phyloP scores from a whole-genome alignment of 2,113 vertebrate species.

The Balaenoptera acutorostrata region DNA sequence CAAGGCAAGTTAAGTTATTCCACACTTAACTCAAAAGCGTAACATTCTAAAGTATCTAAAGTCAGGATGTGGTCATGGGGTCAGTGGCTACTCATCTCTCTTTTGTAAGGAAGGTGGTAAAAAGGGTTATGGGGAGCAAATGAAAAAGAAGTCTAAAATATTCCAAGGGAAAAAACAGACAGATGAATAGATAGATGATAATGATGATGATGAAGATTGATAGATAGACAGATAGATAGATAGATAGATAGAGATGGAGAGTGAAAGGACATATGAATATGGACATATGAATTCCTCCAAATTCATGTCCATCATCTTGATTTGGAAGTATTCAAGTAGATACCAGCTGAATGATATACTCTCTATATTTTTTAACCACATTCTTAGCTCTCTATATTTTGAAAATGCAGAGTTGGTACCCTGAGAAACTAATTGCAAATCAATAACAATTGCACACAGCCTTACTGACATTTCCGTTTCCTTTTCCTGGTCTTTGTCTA shows the following conservation, averaged over 20 bases:
- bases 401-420: neutral
- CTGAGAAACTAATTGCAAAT: neutral
- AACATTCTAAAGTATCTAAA: neutral
- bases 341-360: neutral
- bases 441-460: neutral
- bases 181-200: neutral
- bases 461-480: conserved; percentile 24
- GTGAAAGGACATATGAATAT: neutral
- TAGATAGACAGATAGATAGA: no score
- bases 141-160: neutral
- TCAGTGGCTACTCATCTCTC: neutral
- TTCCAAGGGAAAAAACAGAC: neutral
- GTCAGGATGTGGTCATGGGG: neutral
- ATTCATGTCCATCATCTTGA: neutral
- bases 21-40: neutral
- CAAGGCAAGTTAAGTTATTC: neutral
- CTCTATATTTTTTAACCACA: neutral
- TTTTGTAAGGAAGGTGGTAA: neutral
- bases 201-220: neutral
- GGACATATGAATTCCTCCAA: neutral
- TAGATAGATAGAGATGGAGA: rapidly evolving
- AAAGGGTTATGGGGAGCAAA: neutral
- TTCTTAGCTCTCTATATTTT: neutral
- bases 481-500: neutral
- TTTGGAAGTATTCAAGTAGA: neutral